A percentile compares a stretch with the other conserved stretches of the same genome.
These are phyloP conservation scores for Epistrophe grossulariae DNA, from an alignment of 2,888 invertebrate species.

Conservation along the genomic window DNA sequence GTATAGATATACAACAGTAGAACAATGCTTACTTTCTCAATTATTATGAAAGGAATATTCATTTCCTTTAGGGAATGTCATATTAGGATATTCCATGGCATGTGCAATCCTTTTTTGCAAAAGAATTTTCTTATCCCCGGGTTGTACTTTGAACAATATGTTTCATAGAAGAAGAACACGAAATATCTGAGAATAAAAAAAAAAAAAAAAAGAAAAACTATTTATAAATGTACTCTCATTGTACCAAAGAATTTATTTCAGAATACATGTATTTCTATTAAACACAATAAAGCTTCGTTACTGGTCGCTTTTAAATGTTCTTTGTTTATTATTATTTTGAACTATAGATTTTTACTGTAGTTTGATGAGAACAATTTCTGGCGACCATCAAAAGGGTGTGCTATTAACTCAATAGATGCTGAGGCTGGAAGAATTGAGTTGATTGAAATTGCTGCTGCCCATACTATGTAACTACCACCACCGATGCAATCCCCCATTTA, in stretches of 20 bases:
- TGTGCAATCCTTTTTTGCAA: conserved; percentile 34
- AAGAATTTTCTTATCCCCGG: conserved; percentile 47
- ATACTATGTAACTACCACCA: too few relatives aligned
- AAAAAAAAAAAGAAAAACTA: not conserved
- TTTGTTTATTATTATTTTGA: not conserved
- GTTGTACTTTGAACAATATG: conserved; percentile 66
- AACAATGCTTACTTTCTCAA: conserved; percentile 34
- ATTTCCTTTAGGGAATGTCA: conserved; percentile 53
- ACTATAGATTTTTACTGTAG: too few relatives aligned
- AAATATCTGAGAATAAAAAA: conserved; percentile 30
- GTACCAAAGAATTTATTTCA: not conserved
- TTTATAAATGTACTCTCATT: not conserved
- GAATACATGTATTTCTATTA: not conserved
- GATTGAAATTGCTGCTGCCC: too few relatives aligned
- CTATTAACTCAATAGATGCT: too few relatives aligned
- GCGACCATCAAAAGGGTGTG: too few relatives aligned
- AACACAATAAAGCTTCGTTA: not conserved
- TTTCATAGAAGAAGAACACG: conserved; percentile 42
- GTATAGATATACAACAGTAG: not conserved
- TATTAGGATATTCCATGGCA: conserved; percentile 43
- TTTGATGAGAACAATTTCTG: too few relatives aligned
- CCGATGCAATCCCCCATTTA: too few relatives aligned
- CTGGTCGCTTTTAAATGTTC: not conserved
- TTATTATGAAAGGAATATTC: not conserved
- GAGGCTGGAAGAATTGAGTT: too few relatives aligned